phyloP scores from a whole-genome alignment of 2,888 invertebrate genomes.

The Steromphala cineraria region DNA sequence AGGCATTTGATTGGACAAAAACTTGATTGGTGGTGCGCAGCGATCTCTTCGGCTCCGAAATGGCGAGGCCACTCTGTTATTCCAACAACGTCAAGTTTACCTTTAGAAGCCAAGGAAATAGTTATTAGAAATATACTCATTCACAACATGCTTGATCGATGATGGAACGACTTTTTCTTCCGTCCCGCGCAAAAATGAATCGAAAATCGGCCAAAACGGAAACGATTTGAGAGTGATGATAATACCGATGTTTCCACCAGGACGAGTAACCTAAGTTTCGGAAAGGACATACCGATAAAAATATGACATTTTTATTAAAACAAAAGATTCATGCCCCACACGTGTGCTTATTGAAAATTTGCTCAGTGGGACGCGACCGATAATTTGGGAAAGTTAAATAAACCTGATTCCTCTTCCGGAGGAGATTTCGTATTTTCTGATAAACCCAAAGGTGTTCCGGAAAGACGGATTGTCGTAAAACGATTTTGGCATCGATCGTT shows the following conservation, averaged over 20 bases:
- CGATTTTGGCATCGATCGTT: background rate
- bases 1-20: background rate
- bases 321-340: background rate
- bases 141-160: background rate
- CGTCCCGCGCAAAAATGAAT: background rate
- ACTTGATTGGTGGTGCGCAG: background rate
- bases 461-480: background rate
- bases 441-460: background rate
- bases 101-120: background rate
- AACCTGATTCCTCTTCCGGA: background rate
- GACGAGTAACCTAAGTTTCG: background rate
- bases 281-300: slow-evolving; percentile 10
- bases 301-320: background rate
- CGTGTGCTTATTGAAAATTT: background rate
- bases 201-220: background rate
- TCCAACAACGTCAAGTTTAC: background rate
- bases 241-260: background rate
- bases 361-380: background rate
- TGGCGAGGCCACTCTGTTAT: background rate
- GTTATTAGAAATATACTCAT: background rate
- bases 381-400: background rate
- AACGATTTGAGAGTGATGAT: background rate
- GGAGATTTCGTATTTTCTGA: background rate
- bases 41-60: background rate
- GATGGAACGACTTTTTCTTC: background rate